These are phyloP conservation scores for Pandemis cinnamomeana DNA, from an alignment of 2,888 invertebrate species.

Conservation along the genomic window DNA sequence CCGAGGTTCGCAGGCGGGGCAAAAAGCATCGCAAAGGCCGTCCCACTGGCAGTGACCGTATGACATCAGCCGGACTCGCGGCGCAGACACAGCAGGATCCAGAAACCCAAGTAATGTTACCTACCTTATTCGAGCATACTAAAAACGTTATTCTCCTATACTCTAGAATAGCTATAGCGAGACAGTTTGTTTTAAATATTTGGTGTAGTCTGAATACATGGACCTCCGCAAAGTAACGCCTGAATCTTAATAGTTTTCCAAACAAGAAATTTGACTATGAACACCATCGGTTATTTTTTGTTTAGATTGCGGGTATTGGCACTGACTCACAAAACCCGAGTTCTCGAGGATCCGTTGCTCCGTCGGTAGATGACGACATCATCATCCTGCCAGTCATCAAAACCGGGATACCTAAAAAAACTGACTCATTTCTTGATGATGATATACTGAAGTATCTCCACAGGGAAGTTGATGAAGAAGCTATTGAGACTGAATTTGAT, in stretches of 20 bases:
- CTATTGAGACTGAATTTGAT: conserved; percentile 88
- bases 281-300: background rate
- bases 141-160: too few species aligned
- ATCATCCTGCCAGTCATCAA: conserved; percentile 63
- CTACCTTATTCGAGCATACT: background rate
- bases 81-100: conserved; percentile 86
- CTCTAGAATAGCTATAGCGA: too few species aligned
- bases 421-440: conserved; percentile 82
- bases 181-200: too few species aligned
- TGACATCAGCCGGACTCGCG: conserved; percentile 78
- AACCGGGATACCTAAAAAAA: conserved; percentile 54
- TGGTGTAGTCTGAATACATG: too few species aligned
- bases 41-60: conserved; percentile 75
- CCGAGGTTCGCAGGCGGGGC: conserved; percentile 82
- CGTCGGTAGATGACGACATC: conserved; percentile 65
- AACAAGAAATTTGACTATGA: too few species aligned
- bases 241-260: too few species aligned
- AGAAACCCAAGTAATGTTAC: conserved; percentile 85
- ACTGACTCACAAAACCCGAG: conserved; percentile 88
- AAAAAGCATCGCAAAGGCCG: conserved; percentile 85
- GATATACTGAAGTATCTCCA: conserved; percentile 87
- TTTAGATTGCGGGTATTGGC: conserved; percentile 84
- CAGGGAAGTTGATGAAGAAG: conserved; percentile 87
- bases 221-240: too few species aligned
- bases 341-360: conserved; percentile 86